phyloP scores from a whole-genome alignment of 2,888 invertebrate species.

The Drepanosiphum platanoidis region DNA sequence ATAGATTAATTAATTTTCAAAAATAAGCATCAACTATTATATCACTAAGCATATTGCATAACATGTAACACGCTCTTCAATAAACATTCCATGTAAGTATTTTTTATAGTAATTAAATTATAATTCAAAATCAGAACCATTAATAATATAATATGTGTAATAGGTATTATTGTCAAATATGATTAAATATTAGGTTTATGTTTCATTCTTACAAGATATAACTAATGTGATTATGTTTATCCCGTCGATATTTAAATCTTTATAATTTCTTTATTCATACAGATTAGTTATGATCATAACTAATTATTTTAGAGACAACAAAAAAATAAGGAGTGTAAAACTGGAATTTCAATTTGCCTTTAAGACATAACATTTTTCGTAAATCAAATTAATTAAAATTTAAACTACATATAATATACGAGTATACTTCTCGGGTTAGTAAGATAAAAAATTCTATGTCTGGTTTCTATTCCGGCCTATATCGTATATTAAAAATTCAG shows the following conservation, averaged over 20 bases:
- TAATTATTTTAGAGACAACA: not conserved
- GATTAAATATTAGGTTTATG: not conserved
- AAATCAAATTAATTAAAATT: conserved; percentile 9
- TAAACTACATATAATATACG: not conserved
- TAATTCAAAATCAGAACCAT: not conserved
- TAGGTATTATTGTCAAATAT: not conserved
- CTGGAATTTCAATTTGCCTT: conserved; percentile 19
- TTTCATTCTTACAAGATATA: not conserved
- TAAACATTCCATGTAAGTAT: too few relatives aligned
- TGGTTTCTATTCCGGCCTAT: not conserved
- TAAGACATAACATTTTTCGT: not conserved
- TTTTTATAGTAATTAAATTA: too few relatives aligned
- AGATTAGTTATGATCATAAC: not conserved
- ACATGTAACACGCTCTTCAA: too few relatives aligned
- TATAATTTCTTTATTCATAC: not conserved
- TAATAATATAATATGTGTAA: not conserved
- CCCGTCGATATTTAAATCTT: not conserved
- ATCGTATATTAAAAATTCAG: not conserved
- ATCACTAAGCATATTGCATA: too few relatives aligned
- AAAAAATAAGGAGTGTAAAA: conserved; percentile 11
- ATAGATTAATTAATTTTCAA: too few relatives aligned
- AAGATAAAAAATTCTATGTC: conserved; percentile 1
- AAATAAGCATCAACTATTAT: too few relatives aligned
- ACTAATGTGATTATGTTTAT: too few relatives aligned
- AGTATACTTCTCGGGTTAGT: not conserved